These are phyloP conservation scores for Myiopsitta monachus DNA, from an alignment of 2,113 vertebrate species.

Conservation along the genomic window DNA sequence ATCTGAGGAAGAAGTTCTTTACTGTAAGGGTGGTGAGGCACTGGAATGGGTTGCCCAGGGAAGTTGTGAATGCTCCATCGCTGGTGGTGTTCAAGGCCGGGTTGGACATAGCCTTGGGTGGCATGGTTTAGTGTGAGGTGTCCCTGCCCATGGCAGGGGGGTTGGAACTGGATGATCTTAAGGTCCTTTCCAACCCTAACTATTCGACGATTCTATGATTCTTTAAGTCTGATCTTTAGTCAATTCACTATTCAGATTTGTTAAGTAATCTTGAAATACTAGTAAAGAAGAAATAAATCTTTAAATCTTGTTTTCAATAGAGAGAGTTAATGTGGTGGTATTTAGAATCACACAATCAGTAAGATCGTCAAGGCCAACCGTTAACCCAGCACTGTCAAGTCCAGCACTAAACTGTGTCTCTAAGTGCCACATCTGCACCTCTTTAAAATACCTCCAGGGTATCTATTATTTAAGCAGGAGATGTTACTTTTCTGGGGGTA, in stretches of 20 bases:
- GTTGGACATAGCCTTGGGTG: too few relatives aligned
- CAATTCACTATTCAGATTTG: background rate
- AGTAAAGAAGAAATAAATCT: background rate
- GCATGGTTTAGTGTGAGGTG: too few relatives aligned
- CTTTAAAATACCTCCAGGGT: background rate
- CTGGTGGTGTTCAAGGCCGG: too few relatives aligned
- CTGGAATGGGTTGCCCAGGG: too few relatives aligned
- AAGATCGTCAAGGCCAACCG: rapidly evolving
- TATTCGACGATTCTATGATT: too few relatives aligned
- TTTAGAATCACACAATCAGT: background rate
- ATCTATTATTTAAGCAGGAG: background rate
- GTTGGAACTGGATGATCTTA: too few relatives aligned
- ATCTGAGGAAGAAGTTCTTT: too few relatives aligned
- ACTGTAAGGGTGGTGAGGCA: too few relatives aligned
- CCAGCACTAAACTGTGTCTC: background rate
- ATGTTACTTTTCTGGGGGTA: background rate
- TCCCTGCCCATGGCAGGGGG: too few relatives aligned
- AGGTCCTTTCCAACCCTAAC: too few relatives aligned
- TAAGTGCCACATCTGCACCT: background rate
- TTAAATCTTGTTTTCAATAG: background rate
- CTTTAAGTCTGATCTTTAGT: background rate
- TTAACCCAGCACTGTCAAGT: background rate
- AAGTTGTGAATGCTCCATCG: too few relatives aligned
- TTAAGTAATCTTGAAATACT: background rate
- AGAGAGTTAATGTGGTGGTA: background rate